Evolutionary conservation across 2,113 vertebrate species (phyloP).

Genomic region (Halichoeres trimaculatus): DNA sequence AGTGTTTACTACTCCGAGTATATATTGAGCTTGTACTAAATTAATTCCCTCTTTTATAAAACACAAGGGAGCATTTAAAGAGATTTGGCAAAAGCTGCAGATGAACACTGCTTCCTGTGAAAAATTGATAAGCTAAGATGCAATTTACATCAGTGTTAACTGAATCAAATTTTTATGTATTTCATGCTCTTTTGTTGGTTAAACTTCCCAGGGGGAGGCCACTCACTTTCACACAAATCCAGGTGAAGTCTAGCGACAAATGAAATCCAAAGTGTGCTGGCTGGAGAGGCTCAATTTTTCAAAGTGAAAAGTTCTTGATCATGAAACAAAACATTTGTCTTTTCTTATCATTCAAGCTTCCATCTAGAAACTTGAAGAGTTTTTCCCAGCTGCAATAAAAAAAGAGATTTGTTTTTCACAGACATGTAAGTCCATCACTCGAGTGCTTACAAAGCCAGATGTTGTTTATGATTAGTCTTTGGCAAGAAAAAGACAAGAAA

Average conservation of each 20-base stretch:
- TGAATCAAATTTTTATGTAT: background rate
- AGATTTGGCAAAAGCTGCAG: conserved; percentile 5
- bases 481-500: background rate
- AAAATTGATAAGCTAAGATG: conserved; percentile 27
- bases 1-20: background rate
- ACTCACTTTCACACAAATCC: background rate
- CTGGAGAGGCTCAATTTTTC: conserved; percentile 4
- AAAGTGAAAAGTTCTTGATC: background rate
- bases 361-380: background rate
- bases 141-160: conserved; percentile 21
- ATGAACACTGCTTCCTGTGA: conserved; percentile 25
- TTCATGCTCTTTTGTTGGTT: conserved; percentile 17
- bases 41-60: conserved; percentile 13
- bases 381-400: background rate
- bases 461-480: background rate
- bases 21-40: conserved; percentile 3
- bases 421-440: background rate
- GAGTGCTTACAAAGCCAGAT: background rate
- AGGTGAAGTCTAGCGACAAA: background rate
- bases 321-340: background rate
- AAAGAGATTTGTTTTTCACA: background rate
- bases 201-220: background rate
- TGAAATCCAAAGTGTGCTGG: background rate
- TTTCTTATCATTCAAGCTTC: background rate
- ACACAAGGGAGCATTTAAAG: background rate